phyloP scores from a whole-genome alignment of 2,888 invertebrate genomes.

The Lepidocyrtoides sp. region DNA sequence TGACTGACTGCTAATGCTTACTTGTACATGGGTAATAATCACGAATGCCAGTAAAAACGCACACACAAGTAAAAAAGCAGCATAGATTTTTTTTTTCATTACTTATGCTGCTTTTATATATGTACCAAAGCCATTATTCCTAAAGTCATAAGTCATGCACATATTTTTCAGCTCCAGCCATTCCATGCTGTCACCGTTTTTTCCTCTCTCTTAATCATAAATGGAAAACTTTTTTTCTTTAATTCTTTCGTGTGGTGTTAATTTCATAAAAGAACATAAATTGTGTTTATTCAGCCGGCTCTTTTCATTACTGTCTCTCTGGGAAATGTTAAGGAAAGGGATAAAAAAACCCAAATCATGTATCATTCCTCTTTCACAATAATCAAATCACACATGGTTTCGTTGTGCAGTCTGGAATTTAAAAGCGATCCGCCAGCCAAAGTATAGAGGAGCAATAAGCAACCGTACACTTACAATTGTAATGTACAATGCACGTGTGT shows the following conservation, averaged over 20 bases:
- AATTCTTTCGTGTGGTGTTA: conserved; percentile 65
- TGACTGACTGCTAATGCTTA: conserved; percentile 28
- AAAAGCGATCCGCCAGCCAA: background rate
- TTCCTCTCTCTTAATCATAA: background rate
- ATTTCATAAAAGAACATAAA: conserved; percentile 69
- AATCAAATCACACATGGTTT: conserved; percentile 22
- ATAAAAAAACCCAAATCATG: conserved; percentile 30
- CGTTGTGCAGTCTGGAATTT: background rate
- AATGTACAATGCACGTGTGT: background rate
- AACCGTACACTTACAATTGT: background rate
- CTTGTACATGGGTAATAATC: conserved; percentile 34
- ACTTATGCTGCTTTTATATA: background rate
- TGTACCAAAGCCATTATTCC: conserved; percentile 13
- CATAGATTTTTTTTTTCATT: conserved; percentile 52
- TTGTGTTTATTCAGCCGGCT: conserved; percentile 73
- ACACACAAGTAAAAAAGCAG: background rate
- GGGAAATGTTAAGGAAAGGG: conserved; percentile 11
- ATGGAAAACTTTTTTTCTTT: conserved; percentile 34
- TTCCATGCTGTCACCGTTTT: conserved; percentile 48
- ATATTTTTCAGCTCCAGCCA: conserved; percentile 36
- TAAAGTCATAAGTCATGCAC: conserved; percentile 57
- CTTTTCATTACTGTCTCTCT: conserved; percentile 8
- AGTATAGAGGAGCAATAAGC: background rate
- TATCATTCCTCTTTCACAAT: conserved; percentile 20
- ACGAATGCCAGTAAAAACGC: conserved; percentile 46